Base-by-base conservation (phyloP, 1,140 invertebrate genomes). In the Drosophila paulistorum region DNA sequence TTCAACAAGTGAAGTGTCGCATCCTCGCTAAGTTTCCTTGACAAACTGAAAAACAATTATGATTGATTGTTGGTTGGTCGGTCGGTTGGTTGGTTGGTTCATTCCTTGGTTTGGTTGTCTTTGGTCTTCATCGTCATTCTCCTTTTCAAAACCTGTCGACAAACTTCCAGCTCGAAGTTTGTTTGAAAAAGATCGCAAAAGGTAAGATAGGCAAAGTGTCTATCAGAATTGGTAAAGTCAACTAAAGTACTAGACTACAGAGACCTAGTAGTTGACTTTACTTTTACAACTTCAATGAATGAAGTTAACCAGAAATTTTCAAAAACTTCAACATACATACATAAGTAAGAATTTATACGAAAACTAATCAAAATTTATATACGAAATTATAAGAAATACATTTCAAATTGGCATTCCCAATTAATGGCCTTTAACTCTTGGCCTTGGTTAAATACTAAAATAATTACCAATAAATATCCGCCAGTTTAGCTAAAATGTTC, bases 21-120 rank as follows among this genome's bases (percentile, higher is more conserved):
- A 30, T 54, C 20, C 33, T 54, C 61, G 42, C 45, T 66, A 65
- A 73, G 45, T 79, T 75, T 80, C 45, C 76, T 86, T 86, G 83
- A 86, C 83, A 86, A 86, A 86, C 83, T 86, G 84, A 77, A 72
- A 87, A 86, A 86, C 79, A 86, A 86, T 86, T 86, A 83, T 86
- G 83, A 86, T 86, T 86, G 83, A 86, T 86, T 86, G 79, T 77
- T 70, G 67, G 77, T 74, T 37, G 33, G 57, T 77, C 65, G 67
- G 77, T 74, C 20, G 33, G 57, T 77, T 68, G 67, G 77, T 74
- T 39, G 33, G 57, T 59, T 13, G 20, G 51, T 13, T 13, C 11
- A 11, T 39, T 39, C 37, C 17, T 51, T 51, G 17, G 10, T 13
- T 37, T 39, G 11, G 10, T 39, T 13, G 37, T 4, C 6, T 10